Base-by-base conservation (phyloP, 2,888 invertebrate genomes). In the Cantharis flavilabris region DNA sequence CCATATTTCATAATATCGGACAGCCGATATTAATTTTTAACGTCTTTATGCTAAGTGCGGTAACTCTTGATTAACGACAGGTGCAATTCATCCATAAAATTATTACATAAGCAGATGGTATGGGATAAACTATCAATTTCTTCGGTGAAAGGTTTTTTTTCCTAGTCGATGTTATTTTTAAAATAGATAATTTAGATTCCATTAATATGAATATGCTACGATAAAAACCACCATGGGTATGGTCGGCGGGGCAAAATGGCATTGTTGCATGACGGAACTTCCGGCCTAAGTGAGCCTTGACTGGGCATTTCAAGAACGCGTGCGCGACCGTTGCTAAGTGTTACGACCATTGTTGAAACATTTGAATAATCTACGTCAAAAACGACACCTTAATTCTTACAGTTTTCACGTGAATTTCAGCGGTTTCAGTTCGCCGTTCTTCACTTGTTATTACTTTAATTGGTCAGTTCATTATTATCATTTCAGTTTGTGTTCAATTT, bases 371-470 rank as follows among this genome's bases (percentile, higher is more conserved):
- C 85, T 86, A 86, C 86, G 87, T 86, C 86, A 86, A 84, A 86
- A 83, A 84, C 84, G 84, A 86, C 86, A 84, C 86, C 85, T 84
- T 83, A 83, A 83, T 85, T 84, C 84, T 84, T 86, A 86, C 87
- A 88, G 87, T 87, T 88, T 87, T 87, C 87, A 86, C 84, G 86
- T 86, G 87, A 85, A 86, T 86, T 87, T 86, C 87, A 86, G 86
- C 86, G 86, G 83, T 87, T 87, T 86, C 86, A 86, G 86, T 87
- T 85, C 84, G 80, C 83, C 83, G 83, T 80, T 49, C 20, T 70
- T 70, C 23, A 62, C 62, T 76, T 69, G 65, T 67, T 67, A 18
- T n/a, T 67, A 23, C 20, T n/a, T 67, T n/a, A 67, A 23, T 67
- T 67, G 14, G 65, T 67, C 26, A 23, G 28, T 9, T 30, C 10